These are phyloP conservation scores for Stenurella melanura DNA, from an alignment of 2,888 invertebrate genomes.

Conservation along the genomic window DNA sequence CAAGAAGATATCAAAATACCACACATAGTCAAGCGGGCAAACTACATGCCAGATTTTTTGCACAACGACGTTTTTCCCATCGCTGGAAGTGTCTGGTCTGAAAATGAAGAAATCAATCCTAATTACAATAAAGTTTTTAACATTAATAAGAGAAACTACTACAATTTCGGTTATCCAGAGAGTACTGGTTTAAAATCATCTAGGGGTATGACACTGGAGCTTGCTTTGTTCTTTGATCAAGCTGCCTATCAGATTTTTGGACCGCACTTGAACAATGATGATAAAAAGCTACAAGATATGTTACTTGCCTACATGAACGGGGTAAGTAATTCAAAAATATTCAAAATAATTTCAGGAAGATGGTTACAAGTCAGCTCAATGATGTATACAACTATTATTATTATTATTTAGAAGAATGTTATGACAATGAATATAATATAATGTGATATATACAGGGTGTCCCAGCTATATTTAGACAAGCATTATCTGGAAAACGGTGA, in stretches of 20 bases:
- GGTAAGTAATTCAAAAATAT: constrained; percentile 71
- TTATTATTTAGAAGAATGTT: no score
- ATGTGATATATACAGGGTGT: no score
- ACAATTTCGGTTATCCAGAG: constrained; percentile 36
- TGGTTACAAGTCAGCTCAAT: no score
- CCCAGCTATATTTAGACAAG: no score
- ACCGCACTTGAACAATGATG: constrained; percentile 80
- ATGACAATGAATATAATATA: no score
- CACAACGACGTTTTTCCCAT: constrained; percentile 70
- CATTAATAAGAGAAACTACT: background rate
- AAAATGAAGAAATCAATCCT: constrained; percentile 49
- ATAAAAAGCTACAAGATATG: constrained; percentile 82
- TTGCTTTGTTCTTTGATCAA: constrained; percentile 85
- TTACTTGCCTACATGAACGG: constrained; percentile 87
- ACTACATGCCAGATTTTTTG: constrained; percentile 72
- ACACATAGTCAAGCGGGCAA: constrained; percentile 78
- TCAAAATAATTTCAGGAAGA: no score
- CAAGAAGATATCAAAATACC: constrained; percentile 68
- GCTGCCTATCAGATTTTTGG: constrained; percentile 83
- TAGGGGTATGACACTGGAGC: constrained; percentile 78
- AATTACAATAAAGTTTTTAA: constrained; percentile 13
- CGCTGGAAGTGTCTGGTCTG: constrained; percentile 52
- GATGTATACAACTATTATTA: no score
- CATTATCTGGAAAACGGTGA: no score
- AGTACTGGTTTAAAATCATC: constrained; percentile 41